Evolutionary conservation across 2,113 vertebrate genomes (phyloP).

Genomic region (Campylorhamphus procurvoides): DNA sequence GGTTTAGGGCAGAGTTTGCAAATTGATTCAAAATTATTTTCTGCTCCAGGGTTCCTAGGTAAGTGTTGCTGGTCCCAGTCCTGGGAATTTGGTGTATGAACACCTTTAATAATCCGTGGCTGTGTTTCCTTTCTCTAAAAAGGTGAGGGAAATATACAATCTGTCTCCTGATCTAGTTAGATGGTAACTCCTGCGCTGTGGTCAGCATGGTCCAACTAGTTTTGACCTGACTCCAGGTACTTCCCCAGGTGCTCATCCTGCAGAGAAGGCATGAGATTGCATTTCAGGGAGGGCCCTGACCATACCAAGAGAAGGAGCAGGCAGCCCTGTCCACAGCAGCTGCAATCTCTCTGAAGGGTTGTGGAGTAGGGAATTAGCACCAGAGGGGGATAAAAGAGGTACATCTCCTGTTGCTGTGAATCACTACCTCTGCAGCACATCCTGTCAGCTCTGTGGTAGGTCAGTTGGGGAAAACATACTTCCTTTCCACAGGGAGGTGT

Average conservation of each 20-base stretch:
- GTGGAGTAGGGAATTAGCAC: background rate
- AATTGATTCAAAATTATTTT: background rate
- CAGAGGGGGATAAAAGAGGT: background rate
- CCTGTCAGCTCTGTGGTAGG: background rate
- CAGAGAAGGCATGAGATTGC: background rate
- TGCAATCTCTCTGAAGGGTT: background rate
- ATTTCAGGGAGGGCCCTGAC: background rate
- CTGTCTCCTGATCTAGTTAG: background rate
- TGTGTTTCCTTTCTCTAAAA: background rate
- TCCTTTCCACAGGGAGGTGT: background rate
- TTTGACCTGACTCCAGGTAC: conserved; percentile 43
- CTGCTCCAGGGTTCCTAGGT: background rate
- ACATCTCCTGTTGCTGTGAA: background rate
- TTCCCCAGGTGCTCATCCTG: conserved; percentile 6
- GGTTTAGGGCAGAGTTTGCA: background rate
- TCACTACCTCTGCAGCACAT: background rate
- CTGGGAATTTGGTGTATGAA: background rate
- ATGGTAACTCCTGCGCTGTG: background rate
- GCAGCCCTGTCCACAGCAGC: background rate
- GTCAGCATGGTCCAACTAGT: conserved; percentile 12
- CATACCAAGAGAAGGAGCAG: background rate
- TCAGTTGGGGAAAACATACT: background rate
- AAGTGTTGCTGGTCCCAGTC: background rate
- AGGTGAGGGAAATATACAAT: background rate
- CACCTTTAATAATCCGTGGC: background rate